A percentile compares a stretch with the other conserved stretches of the same genome.
Conservation (phyloP, 2,888 invertebrate species). For the Portevinia maculata region DNA sequence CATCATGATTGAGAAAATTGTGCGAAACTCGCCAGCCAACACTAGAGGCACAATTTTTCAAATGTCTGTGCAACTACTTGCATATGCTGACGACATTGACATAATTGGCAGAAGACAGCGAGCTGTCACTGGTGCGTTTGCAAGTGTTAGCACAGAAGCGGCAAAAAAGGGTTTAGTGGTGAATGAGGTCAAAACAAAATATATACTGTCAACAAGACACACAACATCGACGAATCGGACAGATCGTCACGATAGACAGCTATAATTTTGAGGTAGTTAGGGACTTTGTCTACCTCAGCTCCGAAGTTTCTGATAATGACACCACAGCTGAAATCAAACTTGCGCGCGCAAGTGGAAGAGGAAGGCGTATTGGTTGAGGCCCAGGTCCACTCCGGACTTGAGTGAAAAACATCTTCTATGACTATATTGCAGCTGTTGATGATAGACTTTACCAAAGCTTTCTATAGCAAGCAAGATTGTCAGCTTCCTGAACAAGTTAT, state of each 20-base stretch:
- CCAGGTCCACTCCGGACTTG: too few relatives aligned
- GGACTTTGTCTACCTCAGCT: neutral
- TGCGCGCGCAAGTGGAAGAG: too few relatives aligned
- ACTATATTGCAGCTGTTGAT: too few relatives aligned
- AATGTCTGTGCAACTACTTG: constrained; percentile 6
- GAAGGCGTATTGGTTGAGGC: too few relatives aligned
- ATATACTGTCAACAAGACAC: neutral
- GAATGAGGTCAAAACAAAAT: constrained; percentile 4
- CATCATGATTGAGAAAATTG: constrained; percentile 1
- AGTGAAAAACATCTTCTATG: too few relatives aligned
- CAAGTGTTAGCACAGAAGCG: neutral
- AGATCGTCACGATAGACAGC: neutral
- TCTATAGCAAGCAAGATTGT: too few relatives aligned
- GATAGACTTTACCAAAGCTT: too few relatives aligned
- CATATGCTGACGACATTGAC: neutral
- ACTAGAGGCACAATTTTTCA: constrained; percentile 4
- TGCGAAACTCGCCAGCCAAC: constrained; percentile 7
- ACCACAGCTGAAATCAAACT: too few relatives aligned
- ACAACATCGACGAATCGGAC: neutral
- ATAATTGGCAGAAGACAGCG: constrained; percentile 3
- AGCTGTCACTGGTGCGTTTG: neutral
- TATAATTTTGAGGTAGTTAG: neutral
- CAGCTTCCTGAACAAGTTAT: too few relatives aligned
- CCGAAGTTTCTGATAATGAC: neutral
- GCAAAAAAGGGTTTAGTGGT: neutral